Conservation (phyloP, 1,140 invertebrate genomes). For the Caenorhabditis brenneri region DNA sequence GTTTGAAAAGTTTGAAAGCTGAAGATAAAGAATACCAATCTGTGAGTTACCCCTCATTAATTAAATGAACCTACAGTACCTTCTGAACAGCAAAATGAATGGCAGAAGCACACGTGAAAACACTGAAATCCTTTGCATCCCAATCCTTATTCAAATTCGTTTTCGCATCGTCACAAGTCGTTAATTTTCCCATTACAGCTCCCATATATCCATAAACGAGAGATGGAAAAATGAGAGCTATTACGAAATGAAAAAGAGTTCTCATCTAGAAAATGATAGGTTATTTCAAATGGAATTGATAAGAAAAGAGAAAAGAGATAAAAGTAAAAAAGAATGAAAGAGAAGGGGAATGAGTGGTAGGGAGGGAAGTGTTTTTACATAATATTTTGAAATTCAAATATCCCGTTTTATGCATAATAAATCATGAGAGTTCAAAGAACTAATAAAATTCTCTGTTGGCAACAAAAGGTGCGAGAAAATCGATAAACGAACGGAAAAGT, state of each 20-base stretch:
- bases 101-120: constrained; percentile 77
- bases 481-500: constrained; percentile 31
- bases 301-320: background rate
- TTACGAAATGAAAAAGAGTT: background rate
- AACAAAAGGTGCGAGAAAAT: constrained; percentile 21
- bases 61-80: background rate
- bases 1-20: no score
- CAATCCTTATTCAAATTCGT: constrained; percentile 79
- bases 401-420: background rate
- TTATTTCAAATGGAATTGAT: background rate
- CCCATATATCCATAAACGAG: constrained; percentile 71
- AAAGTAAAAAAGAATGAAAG: background rate
- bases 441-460: background rate
- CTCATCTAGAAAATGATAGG: background rate
- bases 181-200: constrained; percentile 75
- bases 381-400: background rate
- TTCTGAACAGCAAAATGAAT: constrained; percentile 61
- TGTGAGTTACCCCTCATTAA: no score
- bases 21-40: no score
- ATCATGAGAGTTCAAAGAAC: background rate
- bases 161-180: constrained; percentile 79
- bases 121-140: constrained; percentile 75
- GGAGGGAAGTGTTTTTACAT: background rate
- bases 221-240: background rate
- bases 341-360: background rate